Percentiles rank a stretch among this genome's conserved stretches.
Conservation (phyloP, 1,140 invertebrate genomes). For the Macrocentrus cingulum region DNA sequence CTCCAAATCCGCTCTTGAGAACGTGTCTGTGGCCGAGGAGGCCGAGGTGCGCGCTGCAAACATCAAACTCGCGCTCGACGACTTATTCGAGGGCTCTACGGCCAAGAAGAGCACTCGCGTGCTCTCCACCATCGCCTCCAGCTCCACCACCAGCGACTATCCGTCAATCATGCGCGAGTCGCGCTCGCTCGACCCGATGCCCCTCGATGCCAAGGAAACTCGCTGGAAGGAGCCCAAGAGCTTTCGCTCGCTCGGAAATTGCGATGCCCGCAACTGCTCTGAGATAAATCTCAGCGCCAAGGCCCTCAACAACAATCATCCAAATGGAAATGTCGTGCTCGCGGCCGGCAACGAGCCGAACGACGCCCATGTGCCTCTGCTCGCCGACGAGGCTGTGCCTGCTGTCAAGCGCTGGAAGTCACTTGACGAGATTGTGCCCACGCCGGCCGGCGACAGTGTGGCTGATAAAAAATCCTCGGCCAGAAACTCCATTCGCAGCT, state of each 20-base stretch:
- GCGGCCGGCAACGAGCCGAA: conserved; percentile 46
- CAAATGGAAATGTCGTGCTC: conserved; percentile 60
- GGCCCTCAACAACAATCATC: conserved; percentile 61
- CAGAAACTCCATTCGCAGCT: conserved; percentile 65
- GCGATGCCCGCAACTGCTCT: conserved; percentile 52
- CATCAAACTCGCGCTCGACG: conserved; percentile 49
- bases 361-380: conserved; percentile 58
- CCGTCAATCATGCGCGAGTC: conserved; percentile 55
- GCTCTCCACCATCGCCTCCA: conserved; percentile 60
- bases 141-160: conserved; percentile 58
- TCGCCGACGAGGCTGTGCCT: conserved; percentile 61
- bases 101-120: conserved; percentile 47
- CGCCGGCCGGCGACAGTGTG: conserved; percentile 51
- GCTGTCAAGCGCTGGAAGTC: conserved; percentile 74
- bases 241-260: conserved; percentile 51
- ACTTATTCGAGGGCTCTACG: conserved; percentile 42
- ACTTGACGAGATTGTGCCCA: conserved; percentile 68
- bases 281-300: conserved; percentile 55
- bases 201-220: conserved; percentile 36
- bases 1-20: conserved; percentile 59
- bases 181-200: conserved; percentile 58
- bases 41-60: conserved; percentile 48
- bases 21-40: conserved; percentile 50
- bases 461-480: conserved; percentile 57
- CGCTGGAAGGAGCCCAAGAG: conserved; percentile 41